These are phyloP conservation scores for Spilogale gracilis DNA, from an alignment of 2,113 vertebrate genomes.

Conservation along the genomic window DNA sequence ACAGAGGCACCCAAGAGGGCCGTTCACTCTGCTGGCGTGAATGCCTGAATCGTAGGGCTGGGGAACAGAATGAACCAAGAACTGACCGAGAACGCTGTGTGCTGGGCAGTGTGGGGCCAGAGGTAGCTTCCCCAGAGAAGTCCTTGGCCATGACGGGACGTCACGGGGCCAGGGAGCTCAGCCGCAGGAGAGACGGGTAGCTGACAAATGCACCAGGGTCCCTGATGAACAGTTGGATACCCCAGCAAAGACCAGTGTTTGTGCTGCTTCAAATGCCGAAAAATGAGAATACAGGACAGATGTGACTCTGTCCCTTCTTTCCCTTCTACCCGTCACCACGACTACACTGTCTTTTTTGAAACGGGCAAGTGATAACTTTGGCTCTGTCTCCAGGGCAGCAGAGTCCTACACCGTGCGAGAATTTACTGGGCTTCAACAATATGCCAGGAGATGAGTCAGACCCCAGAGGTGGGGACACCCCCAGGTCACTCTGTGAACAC, in stretches of 20 bases:
- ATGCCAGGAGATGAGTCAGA: conserved; percentile 30
- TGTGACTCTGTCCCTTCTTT: background rate
- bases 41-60: rapidly evolving
- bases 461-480: background rate
- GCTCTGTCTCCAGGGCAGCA: background rate
- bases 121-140: background rate
- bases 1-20: background rate
- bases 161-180: background rate
- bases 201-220: rapidly evolving
- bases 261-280: background rate
- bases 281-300: background rate
- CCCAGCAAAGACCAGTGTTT: background rate
- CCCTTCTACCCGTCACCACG: too few species aligned
- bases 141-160: background rate
- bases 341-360: background rate
- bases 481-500: background rate
- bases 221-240: background rate
- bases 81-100: rapidly evolving
- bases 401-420: background rate
- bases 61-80: background rate
- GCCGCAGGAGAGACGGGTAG: background rate
- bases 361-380: background rate
- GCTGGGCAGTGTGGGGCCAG: background rate
- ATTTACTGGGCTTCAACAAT: background rate
- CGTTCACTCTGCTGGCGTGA: background rate